These are phyloP conservation scores for Lineus longissimus DNA, from an alignment of 1,140 invertebrate genomes.

Conservation along the genomic window DNA sequence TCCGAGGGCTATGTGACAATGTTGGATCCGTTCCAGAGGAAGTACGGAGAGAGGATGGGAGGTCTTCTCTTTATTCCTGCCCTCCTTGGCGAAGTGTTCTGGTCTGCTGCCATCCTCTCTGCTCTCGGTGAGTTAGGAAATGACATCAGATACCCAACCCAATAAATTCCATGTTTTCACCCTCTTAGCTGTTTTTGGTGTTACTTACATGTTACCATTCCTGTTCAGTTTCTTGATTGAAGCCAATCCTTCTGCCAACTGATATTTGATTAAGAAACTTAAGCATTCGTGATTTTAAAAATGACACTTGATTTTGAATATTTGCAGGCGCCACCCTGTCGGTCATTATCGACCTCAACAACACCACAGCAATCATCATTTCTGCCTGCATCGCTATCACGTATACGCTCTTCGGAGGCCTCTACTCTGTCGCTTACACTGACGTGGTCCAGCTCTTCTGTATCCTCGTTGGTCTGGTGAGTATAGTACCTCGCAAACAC, in stretches of 20 bases:
- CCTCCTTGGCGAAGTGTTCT: slow-evolving; percentile 94
- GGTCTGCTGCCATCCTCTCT: slow-evolving; percentile 94
- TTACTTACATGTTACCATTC: too few relatives aligned
- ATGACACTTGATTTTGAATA: neutral
- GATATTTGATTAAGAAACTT: too few relatives aligned
- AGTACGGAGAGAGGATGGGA: slow-evolving; percentile 94
- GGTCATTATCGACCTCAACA: slow-evolving; percentile 94
- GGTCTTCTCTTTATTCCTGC: slow-evolving; percentile 94
- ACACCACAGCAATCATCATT: slow-evolving; percentile 85
- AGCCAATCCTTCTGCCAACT: too few relatives aligned
- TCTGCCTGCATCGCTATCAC: slow-evolving; percentile 94
- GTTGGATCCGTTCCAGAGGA: slow-evolving; percentile 90
- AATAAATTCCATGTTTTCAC: too few relatives aligned
- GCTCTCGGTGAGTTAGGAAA: slow-evolving; percentile 72
- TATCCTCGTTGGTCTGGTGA: slow-evolving; percentile 90
- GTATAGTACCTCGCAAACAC: slow-evolving; percentile 38
- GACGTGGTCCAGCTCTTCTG: slow-evolving; percentile 98
- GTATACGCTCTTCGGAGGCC: slow-evolving; percentile 95
- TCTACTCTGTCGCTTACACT: slow-evolving; percentile 97
- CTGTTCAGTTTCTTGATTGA: too few relatives aligned
- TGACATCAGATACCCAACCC: neutral
- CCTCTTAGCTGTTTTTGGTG: too few relatives aligned
- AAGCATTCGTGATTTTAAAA: neutral
- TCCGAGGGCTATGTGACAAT: slow-evolving; percentile 97
- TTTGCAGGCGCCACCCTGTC: slow-evolving; percentile 80